These are phyloP conservation scores for Luffia ferchaultella DNA, from an alignment of 2,888 invertebrate species.

Conservation along the genomic window DNA sequence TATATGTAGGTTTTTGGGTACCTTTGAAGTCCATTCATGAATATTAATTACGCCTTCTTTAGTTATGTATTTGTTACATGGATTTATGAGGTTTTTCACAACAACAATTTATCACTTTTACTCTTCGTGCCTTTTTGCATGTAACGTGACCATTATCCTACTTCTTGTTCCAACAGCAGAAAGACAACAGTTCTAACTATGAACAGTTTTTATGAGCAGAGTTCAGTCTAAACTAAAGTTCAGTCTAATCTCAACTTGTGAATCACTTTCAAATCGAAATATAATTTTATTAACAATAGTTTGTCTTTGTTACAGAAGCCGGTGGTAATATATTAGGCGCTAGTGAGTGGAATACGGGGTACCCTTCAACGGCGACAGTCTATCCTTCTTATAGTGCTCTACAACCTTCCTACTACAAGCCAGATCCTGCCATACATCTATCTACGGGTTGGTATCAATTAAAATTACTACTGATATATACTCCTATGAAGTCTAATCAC, in stretches of 20 bases:
- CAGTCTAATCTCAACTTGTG: too few species aligned
- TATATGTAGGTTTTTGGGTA: conserved; percentile 1
- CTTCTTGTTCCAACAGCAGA: too few species aligned
- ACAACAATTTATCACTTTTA: too few species aligned
- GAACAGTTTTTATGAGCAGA: too few species aligned
- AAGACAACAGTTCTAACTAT: too few species aligned
- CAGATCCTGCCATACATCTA: conserved; percentile 67
- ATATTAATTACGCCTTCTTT: neutral
- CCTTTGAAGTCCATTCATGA: neutral
- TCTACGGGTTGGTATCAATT: conserved; percentile 66
- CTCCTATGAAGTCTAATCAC: too few species aligned
- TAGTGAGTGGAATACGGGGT: conserved; percentile 70
- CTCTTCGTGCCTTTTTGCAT: too few species aligned
- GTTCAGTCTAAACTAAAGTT: too few species aligned
- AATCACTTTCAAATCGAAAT: too few species aligned
- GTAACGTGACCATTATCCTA: too few species aligned
- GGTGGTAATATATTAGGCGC: conserved; percentile 70
- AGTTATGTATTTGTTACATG: neutral
- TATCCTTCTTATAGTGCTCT: conserved; percentile 65
- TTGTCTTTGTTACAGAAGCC: conserved; percentile 35
- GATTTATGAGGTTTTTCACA: neutral
- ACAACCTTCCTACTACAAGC: conserved; percentile 59
- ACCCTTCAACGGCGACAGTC: conserved; percentile 53
- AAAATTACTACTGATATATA: neutral
- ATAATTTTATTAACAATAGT: too few species aligned